Conservation (phyloP, 92 coral and sea anemone species). For the Phymanthus crucifer region DNA sequence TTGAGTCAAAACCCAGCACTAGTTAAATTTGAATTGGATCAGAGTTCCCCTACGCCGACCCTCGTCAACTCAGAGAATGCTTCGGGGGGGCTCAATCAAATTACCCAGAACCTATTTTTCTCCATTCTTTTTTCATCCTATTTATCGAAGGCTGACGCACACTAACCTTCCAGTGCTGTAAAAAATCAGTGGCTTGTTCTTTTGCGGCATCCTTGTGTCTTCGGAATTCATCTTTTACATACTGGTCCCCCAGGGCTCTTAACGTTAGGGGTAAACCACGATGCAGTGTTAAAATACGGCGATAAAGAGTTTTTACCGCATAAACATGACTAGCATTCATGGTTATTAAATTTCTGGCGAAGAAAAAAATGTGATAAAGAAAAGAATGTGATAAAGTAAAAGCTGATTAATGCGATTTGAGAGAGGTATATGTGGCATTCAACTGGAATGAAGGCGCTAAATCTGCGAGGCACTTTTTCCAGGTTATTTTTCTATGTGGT, state of each 20-base stretch:
- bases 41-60: no score
- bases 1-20: no score
- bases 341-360: neutral
- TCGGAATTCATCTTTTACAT: slow-evolving; percentile 74
- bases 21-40: no score
- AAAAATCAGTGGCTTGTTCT: slow-evolving; percentile 62
- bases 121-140: neutral
- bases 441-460: no score
- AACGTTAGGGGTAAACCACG: slow-evolving; percentile 57
- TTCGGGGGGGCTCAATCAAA: no score
- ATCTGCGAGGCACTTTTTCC: no score
- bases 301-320: slow-evolving; percentile 56
- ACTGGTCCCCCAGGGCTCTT: slow-evolving; percentile 84
- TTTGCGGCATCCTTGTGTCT: slow-evolving; percentile 63
- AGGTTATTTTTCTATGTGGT: no score
- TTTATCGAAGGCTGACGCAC: neutral
- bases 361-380: neutral
- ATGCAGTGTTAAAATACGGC: slow-evolving; percentile 70
- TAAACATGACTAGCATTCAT: slow-evolving; percentile 40
- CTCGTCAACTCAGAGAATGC: no score
- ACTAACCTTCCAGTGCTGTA: slow-evolving; percentile 79
- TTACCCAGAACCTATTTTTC: no score
- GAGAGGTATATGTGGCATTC: neutral
- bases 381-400: neutral
- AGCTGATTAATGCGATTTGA: neutral